Conservation (phyloP, 2,113 vertebrate species). For the Ranitomeya variabilis region DNA sequence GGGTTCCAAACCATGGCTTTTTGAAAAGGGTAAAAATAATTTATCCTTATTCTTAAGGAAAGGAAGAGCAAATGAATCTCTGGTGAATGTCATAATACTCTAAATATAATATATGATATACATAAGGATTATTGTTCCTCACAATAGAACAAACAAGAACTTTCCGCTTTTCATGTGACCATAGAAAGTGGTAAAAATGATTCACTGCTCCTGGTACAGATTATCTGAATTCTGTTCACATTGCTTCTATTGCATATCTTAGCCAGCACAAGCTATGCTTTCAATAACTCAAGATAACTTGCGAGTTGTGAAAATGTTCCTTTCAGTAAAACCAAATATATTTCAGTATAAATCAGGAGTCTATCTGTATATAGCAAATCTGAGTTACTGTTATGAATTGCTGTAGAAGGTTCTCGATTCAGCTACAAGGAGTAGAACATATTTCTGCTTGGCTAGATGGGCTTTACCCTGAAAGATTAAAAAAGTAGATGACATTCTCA, state of each 20-base stretch:
- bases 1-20: background rate
- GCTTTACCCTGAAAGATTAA: background rate
- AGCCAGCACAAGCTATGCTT: slow-evolving; percentile 3
- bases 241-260: slow-evolving; percentile 15
- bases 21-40: background rate
- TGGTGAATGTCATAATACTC: background rate
- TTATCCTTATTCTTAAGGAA: background rate
- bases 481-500: background rate
- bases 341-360: slow-evolving; percentile 34
- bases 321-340: slow-evolving; percentile 29
- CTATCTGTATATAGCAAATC: slow-evolving; percentile 33
- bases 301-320: slow-evolving; percentile 25
- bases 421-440: slow-evolving; percentile 14
- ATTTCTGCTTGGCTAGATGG: background rate
- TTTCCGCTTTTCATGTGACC: background rate
- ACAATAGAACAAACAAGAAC: background rate
- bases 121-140: background rate
- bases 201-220: background rate
- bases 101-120: background rate
- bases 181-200: background rate
- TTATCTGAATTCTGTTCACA: slow-evolving; percentile 36
- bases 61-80: background rate
- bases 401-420: background rate
- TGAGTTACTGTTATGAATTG: slow-evolving; percentile 20
- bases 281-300: slow-evolving; percentile 17